Conservation (phyloP, 2,888 invertebrate genomes). For the Scaptomyza polygonia region DNA sequence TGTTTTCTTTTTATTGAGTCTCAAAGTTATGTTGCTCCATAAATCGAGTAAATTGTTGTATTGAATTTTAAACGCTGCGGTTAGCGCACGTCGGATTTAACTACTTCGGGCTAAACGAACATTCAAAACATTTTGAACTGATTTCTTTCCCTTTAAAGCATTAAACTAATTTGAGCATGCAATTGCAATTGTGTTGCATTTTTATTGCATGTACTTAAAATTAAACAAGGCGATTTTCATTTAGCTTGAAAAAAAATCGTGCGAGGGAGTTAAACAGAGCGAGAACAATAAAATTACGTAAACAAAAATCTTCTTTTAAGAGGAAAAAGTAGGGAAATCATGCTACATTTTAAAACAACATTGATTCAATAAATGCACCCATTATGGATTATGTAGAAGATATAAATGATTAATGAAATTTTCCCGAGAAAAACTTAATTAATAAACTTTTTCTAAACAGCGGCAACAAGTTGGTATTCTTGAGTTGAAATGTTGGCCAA, state of each 20-base stretch:
- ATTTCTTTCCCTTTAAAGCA: slow-evolving; percentile 17
- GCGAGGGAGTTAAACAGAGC: neutral
- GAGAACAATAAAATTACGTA: too few relatives aligned
- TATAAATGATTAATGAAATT: neutral
- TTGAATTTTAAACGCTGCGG: slow-evolving; percentile 72
- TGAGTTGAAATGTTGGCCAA: neutral
- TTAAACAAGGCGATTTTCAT: slow-evolving; percentile 30
- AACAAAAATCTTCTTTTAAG: too few relatives aligned
- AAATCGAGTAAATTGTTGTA: slow-evolving; percentile 71
- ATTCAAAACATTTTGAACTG: slow-evolving; percentile 22
- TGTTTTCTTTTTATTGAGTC: slow-evolving; percentile 63
- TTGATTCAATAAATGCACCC: neutral
- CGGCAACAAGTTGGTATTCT: slow-evolving; percentile 24
- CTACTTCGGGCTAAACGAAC: neutral
- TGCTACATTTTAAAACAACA: too few relatives aligned
- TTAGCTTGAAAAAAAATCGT: neutral
- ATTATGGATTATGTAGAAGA: neutral
- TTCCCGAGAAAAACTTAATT: neutral
- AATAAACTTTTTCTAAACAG: neutral
- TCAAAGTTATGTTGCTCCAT: slow-evolving; percentile 69
- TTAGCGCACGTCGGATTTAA: slow-evolving; percentile 38
- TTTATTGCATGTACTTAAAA: slow-evolving; percentile 31
- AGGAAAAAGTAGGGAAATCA: too few relatives aligned
- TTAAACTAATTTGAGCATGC: slow-evolving; percentile 15
- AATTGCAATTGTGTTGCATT: slow-evolving; percentile 21